Percentiles rank a stretch among this genome's conserved stretches.
These are phyloP conservation scores for Alexandromys fortis DNA, from an alignment of 2,113 vertebrate genomes.

Conservation along the genomic window DNA sequence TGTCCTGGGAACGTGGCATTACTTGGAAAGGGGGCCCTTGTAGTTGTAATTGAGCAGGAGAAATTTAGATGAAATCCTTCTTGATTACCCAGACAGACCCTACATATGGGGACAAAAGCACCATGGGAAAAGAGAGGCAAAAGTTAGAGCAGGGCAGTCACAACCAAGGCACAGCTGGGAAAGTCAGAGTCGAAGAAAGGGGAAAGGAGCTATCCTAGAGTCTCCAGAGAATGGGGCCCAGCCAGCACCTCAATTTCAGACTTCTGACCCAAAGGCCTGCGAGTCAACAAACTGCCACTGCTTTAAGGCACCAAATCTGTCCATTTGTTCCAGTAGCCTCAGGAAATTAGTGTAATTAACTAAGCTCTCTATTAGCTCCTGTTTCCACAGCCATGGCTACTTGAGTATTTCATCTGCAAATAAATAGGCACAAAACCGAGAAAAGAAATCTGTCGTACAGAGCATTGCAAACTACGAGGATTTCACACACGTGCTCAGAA, in stretches of 20 bases:
- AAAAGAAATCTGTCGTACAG: neutral
- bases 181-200: neutral
- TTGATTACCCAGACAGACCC: neutral
- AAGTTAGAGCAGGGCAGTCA: neutral
- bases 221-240: neutral
- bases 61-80: neutral
- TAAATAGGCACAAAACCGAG: neutral
- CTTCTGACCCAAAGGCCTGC: neutral
- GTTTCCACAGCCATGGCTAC: neutral
- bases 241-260: neutral
- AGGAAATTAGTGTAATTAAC: neutral
- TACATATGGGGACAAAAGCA: neutral
- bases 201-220: neutral
- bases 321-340: neutral
- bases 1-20: neutral
- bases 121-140: neutral
- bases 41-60: neutral
- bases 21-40: neutral
- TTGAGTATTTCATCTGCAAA: conserved; percentile 15
- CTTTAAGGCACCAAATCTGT: neutral
- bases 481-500: neutral
- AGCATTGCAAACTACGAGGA: neutral
- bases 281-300: neutral
- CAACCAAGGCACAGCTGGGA: neutral
- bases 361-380: neutral